Evolutionary conservation across 2,113 vertebrate genomes (phyloP), one percentile per base, ranked within the genome.

Genomic region (Struthio camelus): DNA sequence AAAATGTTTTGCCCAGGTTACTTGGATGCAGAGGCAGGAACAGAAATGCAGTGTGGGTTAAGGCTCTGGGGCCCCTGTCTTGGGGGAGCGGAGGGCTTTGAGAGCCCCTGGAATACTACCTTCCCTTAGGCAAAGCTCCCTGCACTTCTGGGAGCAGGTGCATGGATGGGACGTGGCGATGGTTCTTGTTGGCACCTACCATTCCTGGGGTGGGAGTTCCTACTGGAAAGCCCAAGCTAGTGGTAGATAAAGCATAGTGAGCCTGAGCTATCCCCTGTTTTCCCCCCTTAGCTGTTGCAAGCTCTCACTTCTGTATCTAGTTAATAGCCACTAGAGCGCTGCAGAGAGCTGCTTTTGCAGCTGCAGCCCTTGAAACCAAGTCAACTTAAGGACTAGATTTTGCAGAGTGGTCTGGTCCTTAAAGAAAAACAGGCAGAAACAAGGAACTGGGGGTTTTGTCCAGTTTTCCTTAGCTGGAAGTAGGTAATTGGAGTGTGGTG

Each of bases 271-370:
- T 14, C n/a, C 61, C 44, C 56, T 24, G 10, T 24, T 3, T 5
- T 6, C 53, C 50, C 67, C 59, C 62, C 30, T 2, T 0, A 24
- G 16, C 58, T 61, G 36, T 14, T 28, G 46, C 50, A 54, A 73
- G 34, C 6, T 42, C 64, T 18, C 7, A n/a, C 56, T 72, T 67
- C 19, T 11, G 20, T 9, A 3, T 8, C 7, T 81, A 71, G 90
- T 76, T 16, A 2, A 48, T 15, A 36, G 92, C 94, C 95, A 72
- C 95, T 94, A 95, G 94, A 91, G 95, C 87, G 95, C 95, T 94
- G 94, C 94, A 93, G 84, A 96, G 92, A 48, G 28, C 89, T 2
- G 80, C 36, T 38, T 18, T 75, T 79, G 89, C 14, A 7, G 46
- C 56, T 24, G 46, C 28, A 27, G 73, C 2, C 15, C 0, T 42